Evolutionary conservation across 2,797 vertebrate genomes (phyloP).

Genomic region (Dallia pectoralis): DNA sequence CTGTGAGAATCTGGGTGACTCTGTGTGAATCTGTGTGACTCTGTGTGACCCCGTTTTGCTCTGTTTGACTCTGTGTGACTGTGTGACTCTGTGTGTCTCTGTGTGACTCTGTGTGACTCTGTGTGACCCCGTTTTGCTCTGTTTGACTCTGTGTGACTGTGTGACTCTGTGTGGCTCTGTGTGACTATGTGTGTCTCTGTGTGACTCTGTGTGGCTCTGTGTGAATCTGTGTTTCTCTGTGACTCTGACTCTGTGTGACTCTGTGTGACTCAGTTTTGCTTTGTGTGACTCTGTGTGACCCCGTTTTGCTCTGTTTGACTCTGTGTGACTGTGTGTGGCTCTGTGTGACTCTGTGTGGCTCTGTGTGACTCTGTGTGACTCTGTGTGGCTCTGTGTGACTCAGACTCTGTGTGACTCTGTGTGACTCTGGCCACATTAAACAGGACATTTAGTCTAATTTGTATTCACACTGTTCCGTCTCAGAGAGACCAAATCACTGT

Average conservation of each 20-base stretch:
- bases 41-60: no score
- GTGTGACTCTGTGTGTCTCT: no score
- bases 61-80: no score
- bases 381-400: slow-evolving; percentile 62
- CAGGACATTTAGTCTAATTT: slow-evolving; percentile 73
- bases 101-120: no score
- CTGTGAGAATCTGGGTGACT: slow-evolving; percentile 67
- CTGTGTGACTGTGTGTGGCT: slow-evolving; percentile 67
- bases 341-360: slow-evolving; percentile 67
- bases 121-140: no score
- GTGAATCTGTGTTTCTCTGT: neutral
- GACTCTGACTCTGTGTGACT: slow-evolving; percentile 3
- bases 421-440: slow-evolving; percentile 72
- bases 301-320: slow-evolving; percentile 66
- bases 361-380: slow-evolving; percentile 67
- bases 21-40: slow-evolving; percentile 67
- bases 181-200: no score
- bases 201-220: no score
- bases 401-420: slow-evolving; percentile 63
- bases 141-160: slow-evolving; percentile 66
- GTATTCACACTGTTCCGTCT: slow-evolving; percentile 60
- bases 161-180: slow-evolving; percentile 68
- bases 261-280: no score
- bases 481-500: slow-evolving; percentile 58
- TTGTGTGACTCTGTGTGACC: slow-evolving; percentile 66